These are phyloP conservation scores for rabbit (Oryctolagus cuniculus) DNA, from an alignment of 2,113 vertebrate species.

Conservation along the genomic window mOryCun1.1 NC_091434.1:98070501-98071000, in stretches of 20 bases:
- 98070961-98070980: no score
- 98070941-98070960: background rate
- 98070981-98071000: no score
- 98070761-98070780: background rate
- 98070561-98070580: background rate
- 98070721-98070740: background rate
- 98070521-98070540: background rate
- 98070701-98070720: background rate
- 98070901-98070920: background rate
- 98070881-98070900: slow-evolving; percentile 29
- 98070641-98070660: background rate
- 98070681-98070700: background rate
- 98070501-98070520: slow-evolving; percentile 15
- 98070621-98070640: background rate
- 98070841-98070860: background rate
- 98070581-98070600: background rate
- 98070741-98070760: background rate
- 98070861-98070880: slow-evolving; percentile 32
- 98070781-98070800: background rate
- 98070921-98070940: background rate
- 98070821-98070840: slow-evolving; percentile 32
- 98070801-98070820: slow-evolving; percentile 58
- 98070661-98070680: background rate
- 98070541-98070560: background rate
- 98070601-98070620: background rate